These are phyloP conservation scores for Syngnathus floridae DNA, from an alignment of 2,113 vertebrate species.

Conservation along the genomic window DNA sequence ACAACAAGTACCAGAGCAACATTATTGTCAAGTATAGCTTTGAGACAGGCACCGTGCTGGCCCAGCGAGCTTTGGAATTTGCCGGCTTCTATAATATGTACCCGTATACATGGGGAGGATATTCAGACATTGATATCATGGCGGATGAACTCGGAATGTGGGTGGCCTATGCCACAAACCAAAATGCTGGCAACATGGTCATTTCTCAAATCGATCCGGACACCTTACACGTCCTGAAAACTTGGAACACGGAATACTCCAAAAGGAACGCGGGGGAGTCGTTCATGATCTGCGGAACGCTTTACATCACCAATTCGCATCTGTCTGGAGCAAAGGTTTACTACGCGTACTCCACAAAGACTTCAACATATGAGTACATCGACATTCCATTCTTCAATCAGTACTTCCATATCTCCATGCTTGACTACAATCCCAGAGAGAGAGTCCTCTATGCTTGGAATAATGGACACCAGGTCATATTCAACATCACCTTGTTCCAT, in stretches of 20 bases:
- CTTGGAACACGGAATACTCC: constrained; percentile 95
- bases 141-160: constrained; percentile 94
- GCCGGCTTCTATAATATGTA: constrained; percentile 97
- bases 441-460: constrained; percentile 97
- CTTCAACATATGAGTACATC: constrained; percentile 90
- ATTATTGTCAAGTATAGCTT: constrained; percentile 98
- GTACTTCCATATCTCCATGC: constrained; percentile 99
- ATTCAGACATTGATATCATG: constrained; percentile 97
- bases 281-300: constrained; percentile 97
- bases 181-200: constrained; percentile 96
- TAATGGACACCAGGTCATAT: constrained; percentile 96
- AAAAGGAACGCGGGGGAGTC: constrained; percentile 96
- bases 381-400: constrained; percentile 99
- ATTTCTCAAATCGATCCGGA: constrained; percentile 89
- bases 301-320: constrained; percentile 96
- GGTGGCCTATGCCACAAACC: constrained; percentile 96
- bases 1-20: constrained; percentile 99
- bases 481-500: constrained; percentile 96
- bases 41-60: constrained; percentile 82
- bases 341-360: constrained; percentile 95
- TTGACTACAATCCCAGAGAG: constrained; percentile 95
- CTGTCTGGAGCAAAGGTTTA: constrained; percentile 97
- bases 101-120: constrained; percentile 96
- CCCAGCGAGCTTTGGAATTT: constrained; percentile 88
- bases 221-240: constrained; percentile 86